Evolutionary conservation across 2,888 invertebrate species (phyloP), one percentile per base, ranked within the genome.

Genomic region (Apodemia zela): DNA sequence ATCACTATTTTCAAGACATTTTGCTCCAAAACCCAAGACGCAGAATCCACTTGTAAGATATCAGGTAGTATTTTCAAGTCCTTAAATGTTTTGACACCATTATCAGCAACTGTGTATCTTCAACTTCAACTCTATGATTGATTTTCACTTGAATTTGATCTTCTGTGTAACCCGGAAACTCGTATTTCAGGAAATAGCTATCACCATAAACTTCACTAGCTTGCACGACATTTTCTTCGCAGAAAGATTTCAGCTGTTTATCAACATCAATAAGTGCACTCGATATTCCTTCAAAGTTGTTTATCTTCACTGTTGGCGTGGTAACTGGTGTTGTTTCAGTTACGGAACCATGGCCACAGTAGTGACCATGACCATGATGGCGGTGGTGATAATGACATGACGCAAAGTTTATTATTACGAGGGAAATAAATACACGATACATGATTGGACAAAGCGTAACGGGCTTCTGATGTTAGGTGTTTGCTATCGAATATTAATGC

Each of bases 31-130:
- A 13, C 15, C 63, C 49, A 63, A 17, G 15, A 13, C 4, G 63
- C 63, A n/a, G 17, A 10, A 8, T 21, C 2, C 5, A 59, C 11
- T 7, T 65, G 33, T 11, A 65, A n/a, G 29, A 63, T 54, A 42
- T 42, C 47, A 35, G 65, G 61, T 11, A 65, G 57, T 13, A 65
- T 59, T n/a, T 63, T 59, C 21, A 65, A 45, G 18, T 63, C 63
- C 17, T 61, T 51, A 35, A 61, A 58, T 8, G 17, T 15, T 0
- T 6, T 25, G 3, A 38, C 18, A 15, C 61, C 65, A 10, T 29
- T n/a, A 11, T 63, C 45, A 4, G 58, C 17, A n/a, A 35, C 63
- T 7, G 29, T 61, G 33, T 58, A 63, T 18, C 63, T 33, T n/a
- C n/a, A n/a, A n/a, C n/a, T n/a, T n/a, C n/a, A 15, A 65, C 61